A percentile compares a stretch with the other conserved stretches of the same genome.
Conservation (phyloP, 92 coral and sea anemone genomes). For the Palythoa heliodiscus region DNA sequence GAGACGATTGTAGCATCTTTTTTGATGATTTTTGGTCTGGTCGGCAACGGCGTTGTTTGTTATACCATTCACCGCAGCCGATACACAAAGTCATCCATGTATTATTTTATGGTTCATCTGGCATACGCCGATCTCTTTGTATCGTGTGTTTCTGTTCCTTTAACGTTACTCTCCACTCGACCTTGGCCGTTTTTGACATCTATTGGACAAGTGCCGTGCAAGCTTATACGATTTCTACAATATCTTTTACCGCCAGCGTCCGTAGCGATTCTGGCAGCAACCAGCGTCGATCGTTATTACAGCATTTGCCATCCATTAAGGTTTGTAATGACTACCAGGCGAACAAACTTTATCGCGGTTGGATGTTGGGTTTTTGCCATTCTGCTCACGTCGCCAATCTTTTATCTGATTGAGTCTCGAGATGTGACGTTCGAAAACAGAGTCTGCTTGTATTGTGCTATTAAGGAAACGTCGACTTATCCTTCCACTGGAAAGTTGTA, state of each 20-base stretch:
- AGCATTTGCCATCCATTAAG: slow-evolving; percentile 69
- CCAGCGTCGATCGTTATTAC: slow-evolving; percentile 68
- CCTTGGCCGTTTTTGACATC: slow-evolving; percentile 60
- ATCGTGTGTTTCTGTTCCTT: slow-evolving; percentile 68
- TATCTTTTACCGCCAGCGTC: slow-evolving; percentile 80
- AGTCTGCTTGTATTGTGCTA: slow-evolving; percentile 58
- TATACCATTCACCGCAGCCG: slow-evolving; percentile 65
- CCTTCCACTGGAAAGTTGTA: slow-evolving; percentile 52
- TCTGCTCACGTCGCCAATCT: slow-evolving; percentile 55
- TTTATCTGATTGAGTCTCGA: slow-evolving; percentile 59
- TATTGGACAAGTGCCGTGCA: slow-evolving; percentile 55
- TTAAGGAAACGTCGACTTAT: slow-evolving; percentile 58
- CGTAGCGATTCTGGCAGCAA: slow-evolving; percentile 73
- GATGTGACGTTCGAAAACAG: slow-evolving; percentile 42
- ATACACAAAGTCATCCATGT: slow-evolving; percentile 74
- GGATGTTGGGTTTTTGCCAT: slow-evolving; percentile 69
- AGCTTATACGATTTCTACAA: slow-evolving; percentile 67
- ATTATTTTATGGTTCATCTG: slow-evolving; percentile 67
- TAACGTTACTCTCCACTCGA: slow-evolving; percentile 64
- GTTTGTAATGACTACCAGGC: slow-evolving; percentile 53
- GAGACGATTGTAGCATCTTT: slow-evolving; percentile 68
- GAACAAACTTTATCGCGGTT: slow-evolving; percentile 59
- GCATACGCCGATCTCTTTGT: slow-evolving; percentile 78
- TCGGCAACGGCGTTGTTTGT: slow-evolving; percentile 76
- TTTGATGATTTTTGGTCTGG: slow-evolving; percentile 58